Base-by-base conservation (phyloP, 2,797 vertebrate species). In the Lutjanus argentimaculatus region DNA sequence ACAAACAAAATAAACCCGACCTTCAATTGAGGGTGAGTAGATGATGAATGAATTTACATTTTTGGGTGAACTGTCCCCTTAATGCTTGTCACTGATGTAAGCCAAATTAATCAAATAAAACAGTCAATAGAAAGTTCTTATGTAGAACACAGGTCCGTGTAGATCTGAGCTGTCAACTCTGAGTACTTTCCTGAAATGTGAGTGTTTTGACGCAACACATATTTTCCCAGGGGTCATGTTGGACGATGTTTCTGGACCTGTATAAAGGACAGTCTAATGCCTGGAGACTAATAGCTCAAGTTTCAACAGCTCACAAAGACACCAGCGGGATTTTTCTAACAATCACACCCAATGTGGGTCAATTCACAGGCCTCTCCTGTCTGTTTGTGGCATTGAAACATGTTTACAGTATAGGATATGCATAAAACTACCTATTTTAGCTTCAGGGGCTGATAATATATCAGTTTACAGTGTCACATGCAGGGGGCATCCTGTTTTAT, bases 291-390 rank as follows among this genome's bases (percentile, higher is more conserved):
- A 63, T 36, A 78, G 88, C 77, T 93, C 72, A 58, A 22, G 77
- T 93, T 94, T 91, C 85, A 76, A n/a, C n/a, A 16, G 16, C 53
- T 79, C 65, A 90, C 89, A 94, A 92, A 88, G 80, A 86, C 67
- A 82, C 49, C 42, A 67, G 5, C 69, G 63, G 15, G 72, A n/a
- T 45, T 79, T 80, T 80, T 76, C 25, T 43, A 16, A 43, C 51
- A 66, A 73, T 75, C 67, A 72, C 65, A 49, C 40, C 25, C 64
- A 80, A 88, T 84, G 45, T 90, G 83, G 91, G 92, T 89, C 89
- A 80, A 46, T 88, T 93, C 85, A 90, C 75, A 92, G 71, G 80
- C 84, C 66, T 78, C 51, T 86, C 72, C 64, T 21, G 6, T 83
- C 80, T 75, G 72, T 75, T 65, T 71, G 65, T 55, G 25, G 58